Percentiles rank a stretch among this genome's conserved stretches.
These are phyloP conservation scores for Mastomys coucha DNA, from an alignment of 2,113 vertebrate species.

Conservation along the genomic window DNA sequence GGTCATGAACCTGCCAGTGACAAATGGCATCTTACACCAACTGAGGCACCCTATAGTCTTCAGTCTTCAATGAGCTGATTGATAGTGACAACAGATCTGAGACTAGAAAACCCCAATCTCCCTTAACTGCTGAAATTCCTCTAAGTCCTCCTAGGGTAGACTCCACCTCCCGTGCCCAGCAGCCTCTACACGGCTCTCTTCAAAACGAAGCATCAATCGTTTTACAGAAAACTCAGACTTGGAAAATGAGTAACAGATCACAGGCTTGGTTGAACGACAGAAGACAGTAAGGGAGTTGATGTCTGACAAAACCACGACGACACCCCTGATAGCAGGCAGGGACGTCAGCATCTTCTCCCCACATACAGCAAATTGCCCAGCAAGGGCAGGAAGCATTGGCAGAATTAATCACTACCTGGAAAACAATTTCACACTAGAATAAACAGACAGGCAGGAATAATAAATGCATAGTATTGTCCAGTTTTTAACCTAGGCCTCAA, in stretches of 20 bases:
- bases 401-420: slow-evolving; percentile 83
- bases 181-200: neutral
- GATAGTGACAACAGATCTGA: neutral
- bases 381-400: slow-evolving; percentile 52
- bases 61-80: neutral
- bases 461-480: slow-evolving; percentile 55
- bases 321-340: slow-evolving; percentile 46
- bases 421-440: slow-evolving; percentile 89
- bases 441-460: slow-evolving; percentile 79
- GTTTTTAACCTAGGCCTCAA: slow-evolving; percentile 66
- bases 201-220: neutral
- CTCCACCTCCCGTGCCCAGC: neutral
- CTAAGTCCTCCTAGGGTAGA: neutral
- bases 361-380: slow-evolving; percentile 54
- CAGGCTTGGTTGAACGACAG: slow-evolving; percentile 16
- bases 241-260: neutral
- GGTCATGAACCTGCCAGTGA: neutral
- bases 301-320: slow-evolving; percentile 33
- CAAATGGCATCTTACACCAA: neutral
- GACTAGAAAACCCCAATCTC: neutral
- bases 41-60: no score
- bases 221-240: slow-evolving; percentile 9
- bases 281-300: neutral
- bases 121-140: fast-evolving
- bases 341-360: slow-evolving; percentile 45